A percentile compares a stretch with the other conserved stretches of the same genome.
Conservation (phyloP, 2,113 vertebrate genomes). For the Coracopsis vasa region DNA sequence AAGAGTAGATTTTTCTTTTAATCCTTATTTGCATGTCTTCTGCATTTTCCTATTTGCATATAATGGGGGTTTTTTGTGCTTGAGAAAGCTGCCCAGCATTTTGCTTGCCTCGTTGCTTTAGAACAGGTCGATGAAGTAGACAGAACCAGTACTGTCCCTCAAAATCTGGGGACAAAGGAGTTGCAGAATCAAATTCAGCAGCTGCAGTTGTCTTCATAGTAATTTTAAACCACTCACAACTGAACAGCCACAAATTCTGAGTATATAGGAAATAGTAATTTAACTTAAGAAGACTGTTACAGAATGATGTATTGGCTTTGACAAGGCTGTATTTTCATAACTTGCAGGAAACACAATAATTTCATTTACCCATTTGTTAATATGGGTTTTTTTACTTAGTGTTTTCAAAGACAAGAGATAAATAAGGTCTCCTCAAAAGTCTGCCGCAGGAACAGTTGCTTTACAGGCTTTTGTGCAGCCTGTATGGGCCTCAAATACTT, state of each 20-base stretch:
- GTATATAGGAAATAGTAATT: background rate
- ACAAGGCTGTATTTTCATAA: background rate
- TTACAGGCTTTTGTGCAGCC: background rate
- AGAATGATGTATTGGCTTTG: background rate
- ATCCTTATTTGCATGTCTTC: background rate
- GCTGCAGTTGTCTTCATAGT: background rate
- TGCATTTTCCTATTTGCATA: background rate
- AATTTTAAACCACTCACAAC: background rate
- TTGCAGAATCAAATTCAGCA: background rate
- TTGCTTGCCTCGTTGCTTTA: background rate
- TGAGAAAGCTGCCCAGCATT: accelerated
- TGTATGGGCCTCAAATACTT: background rate
- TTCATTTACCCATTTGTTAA: background rate
- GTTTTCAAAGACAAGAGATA: background rate
- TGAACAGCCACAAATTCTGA: background rate
- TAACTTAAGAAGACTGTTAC: background rate
- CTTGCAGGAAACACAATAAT: background rate
- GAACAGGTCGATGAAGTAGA: background rate
- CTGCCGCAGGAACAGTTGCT: background rate
- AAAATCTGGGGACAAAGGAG: background rate
- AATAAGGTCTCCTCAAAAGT: background rate
- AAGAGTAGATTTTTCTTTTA: background rate
- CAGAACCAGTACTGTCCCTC: background rate
- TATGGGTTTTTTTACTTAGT: background rate
- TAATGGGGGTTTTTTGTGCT: accelerated